Base-by-base conservation (phyloP, 2,888 invertebrate genomes). In the Diachrysia chrysitis region DNA sequence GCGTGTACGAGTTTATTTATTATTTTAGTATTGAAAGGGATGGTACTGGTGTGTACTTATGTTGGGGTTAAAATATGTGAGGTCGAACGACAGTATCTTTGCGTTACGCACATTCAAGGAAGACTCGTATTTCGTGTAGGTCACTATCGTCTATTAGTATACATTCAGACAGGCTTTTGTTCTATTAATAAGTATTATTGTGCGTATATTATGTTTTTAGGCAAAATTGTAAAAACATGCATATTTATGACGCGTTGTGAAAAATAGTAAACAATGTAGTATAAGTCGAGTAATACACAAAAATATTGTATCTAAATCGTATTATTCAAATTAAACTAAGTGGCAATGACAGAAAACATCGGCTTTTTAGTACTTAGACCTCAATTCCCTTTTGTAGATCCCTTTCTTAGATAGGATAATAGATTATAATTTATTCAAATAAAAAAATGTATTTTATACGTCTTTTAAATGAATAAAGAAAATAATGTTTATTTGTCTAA, bases 21-120 rank as follows among this genome's bases (percentile, higher is more conserved):
- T 82, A 68, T 71, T 60, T 63, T 64, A 69, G 57, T 83, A 66
- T 81, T 69, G 61, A 64, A 66, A 59, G 73, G 71, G 64, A 73
- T 75, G 76, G 59, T 69, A 69, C 60, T 54, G 29, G 63, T 66
- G 66, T 55, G 66, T 65, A 71, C 61, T 68, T 63, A 56, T 32
- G 79, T 42, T 64, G 25, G 56, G 32, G 10, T 62, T 48, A 32
- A 60, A 62, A 69, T 67, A 61, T 53, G 54, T 61, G 63, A 55
- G 59, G 55, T 60, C 60, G 69, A 67, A 58, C 62, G 57, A 61
- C 63, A 59, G 67, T 64, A 65, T 79, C 66, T 65, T 60, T 56
- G 19, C 62, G 58, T 53, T 55, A 16, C 51, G 7, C 32, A 51
- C 9, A 59, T 32, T 48, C n/a, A 37, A 35, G 53, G 55, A 75